Evolutionary conservation across 2,797 vertebrate species (phyloP).

Genomic region (Cheirogaleus major): DNA sequence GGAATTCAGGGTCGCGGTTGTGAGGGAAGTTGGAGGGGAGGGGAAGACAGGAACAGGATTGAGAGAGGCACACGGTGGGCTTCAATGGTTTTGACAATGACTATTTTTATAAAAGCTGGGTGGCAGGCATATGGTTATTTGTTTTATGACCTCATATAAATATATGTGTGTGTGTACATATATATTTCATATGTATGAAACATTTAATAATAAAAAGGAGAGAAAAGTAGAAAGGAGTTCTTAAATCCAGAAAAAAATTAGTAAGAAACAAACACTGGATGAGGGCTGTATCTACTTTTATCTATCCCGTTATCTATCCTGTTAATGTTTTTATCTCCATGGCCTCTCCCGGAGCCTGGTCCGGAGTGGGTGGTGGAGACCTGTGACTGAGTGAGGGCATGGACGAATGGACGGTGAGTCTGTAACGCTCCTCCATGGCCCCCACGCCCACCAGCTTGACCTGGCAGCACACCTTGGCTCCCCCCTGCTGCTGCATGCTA

Average conservation of each 20-base stretch:
- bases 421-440: background rate
- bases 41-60: background rate
- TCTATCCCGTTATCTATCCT: background rate
- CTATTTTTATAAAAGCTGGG: background rate
- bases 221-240: background rate
- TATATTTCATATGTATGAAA: background rate
- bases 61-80: background rate
- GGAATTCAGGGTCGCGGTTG: background rate
- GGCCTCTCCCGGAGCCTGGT: background rate
- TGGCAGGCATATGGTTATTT: background rate
- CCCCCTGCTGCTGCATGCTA: background rate
- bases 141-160: background rate
- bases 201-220: background rate
- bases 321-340: background rate
- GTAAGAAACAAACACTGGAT: background rate
- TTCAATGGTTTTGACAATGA: background rate
- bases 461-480: background rate
- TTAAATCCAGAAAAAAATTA: background rate
- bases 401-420: background rate
- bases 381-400: background rate
- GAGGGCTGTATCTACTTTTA: background rate
- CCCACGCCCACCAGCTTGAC: background rate
- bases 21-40: background rate
- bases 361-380: background rate
- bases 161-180: background rate